These are phyloP conservation scores for Lemur catta DNA, from an alignment of 2,797 vertebrate species.

Conservation along the genomic window DNA sequence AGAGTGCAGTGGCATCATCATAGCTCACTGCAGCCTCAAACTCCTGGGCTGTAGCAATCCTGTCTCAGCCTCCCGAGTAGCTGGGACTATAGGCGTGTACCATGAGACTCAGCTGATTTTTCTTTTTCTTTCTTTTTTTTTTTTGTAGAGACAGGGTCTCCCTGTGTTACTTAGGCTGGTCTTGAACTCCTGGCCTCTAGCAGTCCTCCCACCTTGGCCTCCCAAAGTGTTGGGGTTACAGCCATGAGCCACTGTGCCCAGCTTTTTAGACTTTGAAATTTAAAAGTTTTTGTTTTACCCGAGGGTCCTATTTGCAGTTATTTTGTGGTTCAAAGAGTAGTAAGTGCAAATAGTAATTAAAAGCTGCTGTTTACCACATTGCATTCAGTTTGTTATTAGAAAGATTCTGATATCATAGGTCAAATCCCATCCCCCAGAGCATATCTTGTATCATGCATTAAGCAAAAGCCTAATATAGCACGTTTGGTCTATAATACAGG, in stretches of 20 bases:
- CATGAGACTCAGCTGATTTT: too few relatives aligned
- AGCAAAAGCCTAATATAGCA: background rate
- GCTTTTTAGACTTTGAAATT: background rate
- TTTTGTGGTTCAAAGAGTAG: background rate
- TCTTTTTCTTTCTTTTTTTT: too few relatives aligned
- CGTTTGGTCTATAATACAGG: background rate
- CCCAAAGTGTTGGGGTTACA: too few relatives aligned
- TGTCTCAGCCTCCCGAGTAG: too few relatives aligned
- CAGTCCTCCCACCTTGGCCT: too few relatives aligned
- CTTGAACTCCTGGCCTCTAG: too few relatives aligned
- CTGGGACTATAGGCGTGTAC: too few relatives aligned
- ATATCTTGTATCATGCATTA: background rate
- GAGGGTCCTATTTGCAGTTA: background rate
- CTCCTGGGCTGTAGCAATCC: too few relatives aligned
- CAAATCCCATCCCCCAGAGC: background rate
- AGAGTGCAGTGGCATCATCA: background rate
- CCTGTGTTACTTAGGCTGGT: too few relatives aligned
- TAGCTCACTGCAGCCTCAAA: too few relatives aligned
- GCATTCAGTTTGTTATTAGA: background rate
- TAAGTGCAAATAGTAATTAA: slow-evolving; percentile 2
- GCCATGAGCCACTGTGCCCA: background rate
- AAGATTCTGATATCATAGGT: background rate
- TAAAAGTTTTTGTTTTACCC: background rate
- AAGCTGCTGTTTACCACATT: slow-evolving; percentile 6
- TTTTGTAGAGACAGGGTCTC: too few relatives aligned